A percentile compares a stretch with the other conserved stretches of the same genome.
Evolutionary conservation across 2,888 invertebrate species (phyloP).

Genomic region (Tanypteryx hageni): DNA sequence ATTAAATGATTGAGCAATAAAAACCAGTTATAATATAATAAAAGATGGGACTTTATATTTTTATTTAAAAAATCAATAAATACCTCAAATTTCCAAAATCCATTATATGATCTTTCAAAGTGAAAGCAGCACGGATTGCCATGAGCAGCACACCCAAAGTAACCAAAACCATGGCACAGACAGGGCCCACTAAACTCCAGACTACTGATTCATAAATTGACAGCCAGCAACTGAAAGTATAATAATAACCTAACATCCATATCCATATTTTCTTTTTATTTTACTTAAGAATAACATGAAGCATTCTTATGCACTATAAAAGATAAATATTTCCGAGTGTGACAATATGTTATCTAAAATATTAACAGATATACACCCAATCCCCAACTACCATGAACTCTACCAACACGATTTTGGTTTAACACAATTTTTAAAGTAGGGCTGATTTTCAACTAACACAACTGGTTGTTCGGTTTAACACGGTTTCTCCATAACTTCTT

Average conservation of each 20-base stretch:
- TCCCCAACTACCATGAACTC: no score
- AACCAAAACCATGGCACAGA: constrained; percentile 86
- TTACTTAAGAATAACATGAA: not conserved
- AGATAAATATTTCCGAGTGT: not conserved
- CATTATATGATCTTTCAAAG: constrained; percentile 91
- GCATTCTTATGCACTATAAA: not conserved
- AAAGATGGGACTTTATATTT: no score
- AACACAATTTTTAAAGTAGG: no score
- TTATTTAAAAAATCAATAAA: constrained; percentile 60
- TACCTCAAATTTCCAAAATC: constrained; percentile 90
- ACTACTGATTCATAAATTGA: constrained; percentile 95
- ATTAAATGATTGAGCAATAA: no score
- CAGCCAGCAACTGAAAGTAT: constrained; percentile 90
- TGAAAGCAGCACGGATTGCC: constrained; percentile 93
- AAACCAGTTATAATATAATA: no score
- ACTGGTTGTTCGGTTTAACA: no score
- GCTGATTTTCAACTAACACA: no score
- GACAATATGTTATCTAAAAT: not conserved
- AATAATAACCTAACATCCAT: constrained; percentile 60
- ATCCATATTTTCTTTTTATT: not conserved
- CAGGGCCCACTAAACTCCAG: constrained; percentile 96
- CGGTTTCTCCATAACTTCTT: no score
- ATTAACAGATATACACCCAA: not conserved
- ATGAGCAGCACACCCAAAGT: constrained; percentile 89
- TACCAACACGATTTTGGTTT: no score